Evolutionary conservation across 2,888 invertebrate species (phyloP).

Genomic region (Abrostola tripartita): DNA sequence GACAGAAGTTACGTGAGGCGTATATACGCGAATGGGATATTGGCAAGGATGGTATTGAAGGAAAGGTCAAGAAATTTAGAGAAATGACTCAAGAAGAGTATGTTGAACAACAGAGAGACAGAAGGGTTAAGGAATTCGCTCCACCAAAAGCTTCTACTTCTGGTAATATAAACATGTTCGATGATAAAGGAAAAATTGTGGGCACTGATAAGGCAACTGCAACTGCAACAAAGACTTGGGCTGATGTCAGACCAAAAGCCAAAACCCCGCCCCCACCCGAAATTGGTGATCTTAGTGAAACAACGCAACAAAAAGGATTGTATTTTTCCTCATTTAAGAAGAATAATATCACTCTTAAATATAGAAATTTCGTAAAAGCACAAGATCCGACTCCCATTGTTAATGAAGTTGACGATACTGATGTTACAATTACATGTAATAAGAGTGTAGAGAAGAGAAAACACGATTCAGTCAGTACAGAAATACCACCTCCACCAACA

Average conservation of each 20-base stretch:
- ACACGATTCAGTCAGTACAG: constrained; percentile 63
- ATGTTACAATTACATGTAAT: constrained; percentile 41
- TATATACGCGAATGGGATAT: constrained; percentile 92
- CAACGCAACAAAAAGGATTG: constrained; percentile 70
- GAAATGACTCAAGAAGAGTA: constrained; percentile 93
- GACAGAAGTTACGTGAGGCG: constrained; percentile 84
- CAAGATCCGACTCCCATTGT: constrained; percentile 72
- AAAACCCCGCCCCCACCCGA: constrained; percentile 69
- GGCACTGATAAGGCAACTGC: constrained; percentile 36
- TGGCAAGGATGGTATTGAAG: constrained; percentile 90
- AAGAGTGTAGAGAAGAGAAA: constrained; percentile 58
- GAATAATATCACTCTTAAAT: constrained; percentile 65
- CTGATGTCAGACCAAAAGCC: constrained; percentile 73
- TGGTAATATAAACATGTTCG: constrained; percentile 68
- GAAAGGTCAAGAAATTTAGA: constrained; percentile 78
- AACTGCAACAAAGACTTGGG: constrained; percentile 70
- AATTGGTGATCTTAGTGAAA: constrained; percentile 60
- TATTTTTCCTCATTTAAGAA: constrained; percentile 76
- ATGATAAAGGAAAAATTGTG: constrained; percentile 70
- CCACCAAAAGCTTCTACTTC: constrained; percentile 84
- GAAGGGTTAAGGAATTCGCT: constrained; percentile 93
- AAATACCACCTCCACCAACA: constrained; percentile 90
- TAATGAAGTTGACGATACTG: constrained; percentile 74
- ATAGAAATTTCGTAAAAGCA: constrained; percentile 77
- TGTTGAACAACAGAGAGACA: constrained; percentile 91